Conservation (phyloP, 2,113 vertebrate species). For the Stegastes partitus region DNA sequence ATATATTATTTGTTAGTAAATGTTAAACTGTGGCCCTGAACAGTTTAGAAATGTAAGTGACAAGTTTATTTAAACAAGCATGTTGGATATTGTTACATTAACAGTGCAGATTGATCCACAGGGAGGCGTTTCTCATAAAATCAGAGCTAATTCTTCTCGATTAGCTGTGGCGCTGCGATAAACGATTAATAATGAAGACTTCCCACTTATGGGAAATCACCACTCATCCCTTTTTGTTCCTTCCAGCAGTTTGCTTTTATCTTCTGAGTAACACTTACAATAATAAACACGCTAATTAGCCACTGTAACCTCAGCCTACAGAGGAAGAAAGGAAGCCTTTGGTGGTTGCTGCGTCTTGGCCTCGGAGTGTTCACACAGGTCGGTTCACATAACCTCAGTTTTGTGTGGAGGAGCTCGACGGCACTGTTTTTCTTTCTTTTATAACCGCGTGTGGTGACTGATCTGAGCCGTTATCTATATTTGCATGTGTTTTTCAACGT, state of each 20-base stretch:
- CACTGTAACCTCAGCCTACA: constrained; percentile 47
- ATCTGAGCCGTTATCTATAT: constrained; percentile 7
- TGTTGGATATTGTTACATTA: constrained; percentile 17
- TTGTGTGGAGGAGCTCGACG: constrained; percentile 26
- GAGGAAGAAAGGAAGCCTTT: constrained; percentile 59
- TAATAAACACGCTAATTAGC: constrained; percentile 74
- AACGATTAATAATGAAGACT: constrained; percentile 13
- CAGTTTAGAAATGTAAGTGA: not conserved
- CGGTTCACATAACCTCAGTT: constrained; percentile 77
- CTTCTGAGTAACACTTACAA: constrained; percentile 52
- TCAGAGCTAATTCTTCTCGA: constrained; percentile 5
- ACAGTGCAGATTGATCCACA: constrained; percentile 2
- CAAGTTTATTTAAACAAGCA: constrained; percentile 17
- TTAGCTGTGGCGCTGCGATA: constrained; percentile 10
- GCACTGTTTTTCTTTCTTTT: constrained; percentile 35
- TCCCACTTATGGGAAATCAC: constrained; percentile 52
- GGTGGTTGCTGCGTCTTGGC: constrained; percentile 54
- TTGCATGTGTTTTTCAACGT: constrained; percentile 17
- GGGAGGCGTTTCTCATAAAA: constrained; percentile 28
- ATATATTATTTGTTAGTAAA: not conserved
- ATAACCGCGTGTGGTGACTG: not conserved
- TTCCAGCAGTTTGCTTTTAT: constrained; percentile 54
- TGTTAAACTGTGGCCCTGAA: not conserved
- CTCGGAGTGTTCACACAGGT: constrained; percentile 52
- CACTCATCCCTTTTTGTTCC: constrained; percentile 11